Percentiles rank a stretch among this genome's conserved stretches.
phyloP scores from a whole-genome alignment of 1,140 invertebrate genomes.

The Aphaenogaster ashmeadi region DNA sequence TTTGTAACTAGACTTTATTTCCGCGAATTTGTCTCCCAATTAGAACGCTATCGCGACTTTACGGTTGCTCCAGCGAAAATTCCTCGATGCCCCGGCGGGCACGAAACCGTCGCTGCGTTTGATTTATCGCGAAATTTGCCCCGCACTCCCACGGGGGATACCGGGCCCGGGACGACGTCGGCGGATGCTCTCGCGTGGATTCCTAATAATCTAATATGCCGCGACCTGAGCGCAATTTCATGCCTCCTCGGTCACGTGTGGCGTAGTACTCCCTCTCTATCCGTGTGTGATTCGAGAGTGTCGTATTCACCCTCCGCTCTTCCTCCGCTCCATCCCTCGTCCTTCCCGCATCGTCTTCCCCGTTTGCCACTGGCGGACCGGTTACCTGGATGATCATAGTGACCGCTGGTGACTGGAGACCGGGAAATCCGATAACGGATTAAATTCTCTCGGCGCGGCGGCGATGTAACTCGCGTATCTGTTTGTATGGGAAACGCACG shows the following conservation, averaged over 20 bases:
- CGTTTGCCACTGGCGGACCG: not conserved
- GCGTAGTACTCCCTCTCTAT: slow-evolving; percentile 3
- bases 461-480: slow-evolving; percentile 11
- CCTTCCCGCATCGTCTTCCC: not conserved
- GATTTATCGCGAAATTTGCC: slow-evolving; percentile 73
- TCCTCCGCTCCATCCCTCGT: not conserved
- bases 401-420: slow-evolving; percentile 38
- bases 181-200: slow-evolving; percentile 51
- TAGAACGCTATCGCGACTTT: slow-evolving; percentile 57
- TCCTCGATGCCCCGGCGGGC: slow-evolving; percentile 46
- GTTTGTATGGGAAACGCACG: not conserved
- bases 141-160: slow-evolving; percentile 38
- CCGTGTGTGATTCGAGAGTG: slow-evolving; percentile 53
- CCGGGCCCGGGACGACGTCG: slow-evolving; percentile 26
- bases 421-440: slow-evolving; percentile 49
- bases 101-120: slow-evolving; percentile 58
- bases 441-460: slow-evolving; percentile 40
- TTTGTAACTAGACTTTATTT: not conserved
- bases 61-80: slow-evolving; percentile 58
- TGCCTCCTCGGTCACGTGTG: slow-evolving; percentile 71
- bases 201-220: slow-evolving; percentile 78
- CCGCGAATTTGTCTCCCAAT: slow-evolving; percentile 36
- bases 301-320: slow-evolving; percentile 24
- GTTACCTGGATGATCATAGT: slow-evolving; percentile 42
- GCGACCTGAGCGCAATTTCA: slow-evolving; percentile 77